Evolutionary conservation across 2,888 invertebrate species (phyloP).

Genomic region (Drosophila suboccidentalis): DNA sequence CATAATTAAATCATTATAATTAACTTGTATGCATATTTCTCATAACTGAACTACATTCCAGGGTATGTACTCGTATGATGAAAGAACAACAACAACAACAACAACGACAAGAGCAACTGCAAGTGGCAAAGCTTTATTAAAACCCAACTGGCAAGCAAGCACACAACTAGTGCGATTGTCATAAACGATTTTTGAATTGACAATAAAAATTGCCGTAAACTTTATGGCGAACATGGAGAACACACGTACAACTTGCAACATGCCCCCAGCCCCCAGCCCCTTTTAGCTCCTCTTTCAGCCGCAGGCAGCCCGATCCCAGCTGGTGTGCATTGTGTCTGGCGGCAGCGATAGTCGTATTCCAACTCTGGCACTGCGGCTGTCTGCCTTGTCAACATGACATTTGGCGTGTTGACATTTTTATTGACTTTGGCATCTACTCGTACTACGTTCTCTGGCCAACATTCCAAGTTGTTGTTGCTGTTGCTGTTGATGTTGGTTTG

Average conservation of each 20-base stretch:
- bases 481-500: conserved; percentile 17
- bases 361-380: conserved; percentile 31
- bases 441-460: conserved; percentile 42
- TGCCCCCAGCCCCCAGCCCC: background rate
- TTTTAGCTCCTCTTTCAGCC: background rate
- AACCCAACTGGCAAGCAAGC: conserved; percentile 36
- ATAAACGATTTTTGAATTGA: conserved; percentile 83
- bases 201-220: conserved; percentile 74
- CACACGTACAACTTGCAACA: conserved; percentile 32
- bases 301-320: background rate
- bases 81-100: background rate
- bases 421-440: conserved; percentile 77
- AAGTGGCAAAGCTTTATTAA: conserved; percentile 65
- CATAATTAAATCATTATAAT: background rate
- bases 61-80: background rate
- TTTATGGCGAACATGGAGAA: conserved; percentile 58
- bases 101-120: conserved; percentile 19
- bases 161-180: conserved; percentile 69
- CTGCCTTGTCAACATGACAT: conserved; percentile 81
- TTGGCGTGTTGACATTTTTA: conserved; percentile 82
- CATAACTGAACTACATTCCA: conserved; percentile 1
- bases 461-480: conserved; percentile 42
- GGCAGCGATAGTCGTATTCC: conserved; percentile 15
- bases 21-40: background rate
- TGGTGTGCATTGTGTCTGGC: conserved; percentile 47